Conservation (phyloP, 2,888 invertebrate genomes). For the Limenitis camilla region DNA sequence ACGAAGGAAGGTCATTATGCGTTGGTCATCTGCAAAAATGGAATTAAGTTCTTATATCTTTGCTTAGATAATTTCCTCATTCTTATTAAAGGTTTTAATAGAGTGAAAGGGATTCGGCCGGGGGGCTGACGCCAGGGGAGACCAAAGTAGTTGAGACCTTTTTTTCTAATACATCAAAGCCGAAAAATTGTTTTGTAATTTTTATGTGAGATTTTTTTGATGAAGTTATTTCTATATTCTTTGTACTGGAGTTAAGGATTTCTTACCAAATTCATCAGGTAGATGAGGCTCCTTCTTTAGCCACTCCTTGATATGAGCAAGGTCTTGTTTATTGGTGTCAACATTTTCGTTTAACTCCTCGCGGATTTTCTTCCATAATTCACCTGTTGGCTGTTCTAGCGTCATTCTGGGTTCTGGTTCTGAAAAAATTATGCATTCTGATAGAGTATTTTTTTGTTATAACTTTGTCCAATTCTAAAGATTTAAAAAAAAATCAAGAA, state of each 20-base stretch:
- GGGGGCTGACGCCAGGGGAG: too few relatives aligned
- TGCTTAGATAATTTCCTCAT: too few relatives aligned
- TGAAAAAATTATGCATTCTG: slow-evolving; percentile 22
- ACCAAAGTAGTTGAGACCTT: too few relatives aligned
- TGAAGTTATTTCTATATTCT: too few relatives aligned
- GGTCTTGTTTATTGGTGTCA: slow-evolving; percentile 73
- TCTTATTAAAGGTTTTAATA: too few relatives aligned
- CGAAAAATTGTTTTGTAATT: too few relatives aligned
- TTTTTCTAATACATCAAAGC: too few relatives aligned
- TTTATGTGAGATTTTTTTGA: too few relatives aligned
- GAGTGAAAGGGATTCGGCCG: too few relatives aligned
- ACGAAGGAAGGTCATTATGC: slow-evolving; percentile 86
- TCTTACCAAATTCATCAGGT: slow-evolving; percentile 73
- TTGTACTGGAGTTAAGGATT: too few relatives aligned
- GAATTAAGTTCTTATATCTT: neutral
- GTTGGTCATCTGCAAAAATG: slow-evolving; percentile 78
- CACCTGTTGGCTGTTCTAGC: slow-evolving; percentile 80
- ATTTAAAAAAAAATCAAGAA: too few relatives aligned
- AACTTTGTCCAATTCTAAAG: too few relatives aligned
- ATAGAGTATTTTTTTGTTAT: neutral
- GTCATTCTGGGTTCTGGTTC: slow-evolving; percentile 75
- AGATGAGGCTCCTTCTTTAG: slow-evolving; percentile 78
- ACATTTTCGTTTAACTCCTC: slow-evolving; percentile 81
- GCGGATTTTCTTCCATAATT: slow-evolving; percentile 82
- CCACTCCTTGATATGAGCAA: slow-evolving; percentile 79